Percentiles rank a stretch among this genome's conserved stretches.
phyloP scores from a whole-genome alignment of 1,140 invertebrate species.

The Brachionus manjavacas region DNA sequence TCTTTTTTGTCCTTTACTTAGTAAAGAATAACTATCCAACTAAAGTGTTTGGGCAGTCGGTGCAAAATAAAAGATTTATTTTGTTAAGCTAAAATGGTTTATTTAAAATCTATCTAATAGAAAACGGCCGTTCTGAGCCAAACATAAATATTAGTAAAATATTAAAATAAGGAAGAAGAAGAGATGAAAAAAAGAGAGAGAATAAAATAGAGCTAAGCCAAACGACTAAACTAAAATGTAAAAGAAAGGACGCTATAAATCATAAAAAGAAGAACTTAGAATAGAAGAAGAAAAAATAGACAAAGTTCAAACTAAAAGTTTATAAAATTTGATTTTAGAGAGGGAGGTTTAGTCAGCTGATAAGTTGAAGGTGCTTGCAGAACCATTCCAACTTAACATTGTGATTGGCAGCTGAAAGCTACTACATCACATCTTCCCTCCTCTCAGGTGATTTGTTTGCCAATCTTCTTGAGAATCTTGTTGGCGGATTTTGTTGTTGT shows the following conservation, averaged over 20 bases:
- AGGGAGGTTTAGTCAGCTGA: background rate
- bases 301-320: background rate
- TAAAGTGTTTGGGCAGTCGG: background rate
- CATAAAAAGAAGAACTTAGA: background rate
- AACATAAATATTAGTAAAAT: background rate
- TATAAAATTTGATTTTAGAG: background rate
- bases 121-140: background rate
- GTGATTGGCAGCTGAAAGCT: background rate
- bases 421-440: background rate
- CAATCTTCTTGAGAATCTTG: background rate
- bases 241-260: background rate
- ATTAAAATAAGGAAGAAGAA: background rate
- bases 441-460: background rate
- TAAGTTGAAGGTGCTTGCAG: too few relatives aligned
- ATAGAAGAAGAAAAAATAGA: background rate
- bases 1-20: too few relatives aligned
- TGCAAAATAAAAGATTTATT: background rate
- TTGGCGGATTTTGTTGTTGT: background rate
- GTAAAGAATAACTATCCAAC: too few relatives aligned
- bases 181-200: background rate
- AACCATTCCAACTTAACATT: background rate
- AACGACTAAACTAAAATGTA: background rate
- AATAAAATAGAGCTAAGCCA: background rate
- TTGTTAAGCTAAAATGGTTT: background rate
- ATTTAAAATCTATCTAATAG: background rate